Evolutionary conservation across 2,888 invertebrate genomes (phyloP).

Genomic region (Yponomeuta malinellus): DNA sequence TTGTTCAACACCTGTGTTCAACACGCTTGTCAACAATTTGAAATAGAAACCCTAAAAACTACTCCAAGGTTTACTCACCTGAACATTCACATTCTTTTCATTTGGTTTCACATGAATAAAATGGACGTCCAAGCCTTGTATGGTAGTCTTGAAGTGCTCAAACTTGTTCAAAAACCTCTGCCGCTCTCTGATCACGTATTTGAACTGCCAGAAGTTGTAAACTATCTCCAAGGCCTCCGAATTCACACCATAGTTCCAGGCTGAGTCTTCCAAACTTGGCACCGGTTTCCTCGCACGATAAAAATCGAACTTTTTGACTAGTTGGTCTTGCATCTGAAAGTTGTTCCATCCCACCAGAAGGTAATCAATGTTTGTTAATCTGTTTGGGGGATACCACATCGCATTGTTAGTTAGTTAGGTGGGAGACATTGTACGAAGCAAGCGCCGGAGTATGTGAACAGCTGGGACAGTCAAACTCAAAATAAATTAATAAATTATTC

Average conservation of each 20-base stretch:
- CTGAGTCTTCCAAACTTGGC: slow-evolving; percentile 72
- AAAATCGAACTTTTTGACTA: slow-evolving; percentile 68
- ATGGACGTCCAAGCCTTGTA: slow-evolving; percentile 84
- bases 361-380: too few species aligned
- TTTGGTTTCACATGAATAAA: slow-evolving; percentile 82
- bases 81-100: slow-evolving; percentile 16
- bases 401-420: too few species aligned
- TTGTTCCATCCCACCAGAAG: too few species aligned
- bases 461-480: too few species aligned
- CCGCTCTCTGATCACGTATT: slow-evolving; percentile 78
- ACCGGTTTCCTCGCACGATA: slow-evolving; percentile 48
- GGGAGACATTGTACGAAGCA: too few species aligned
- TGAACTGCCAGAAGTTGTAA: slow-evolving; percentile 84
- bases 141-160: slow-evolving; percentile 83
- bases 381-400: too few species aligned
- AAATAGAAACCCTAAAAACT: neutral
- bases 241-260: slow-evolving; percentile 89
- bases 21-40: too few species aligned
- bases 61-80: neutral
- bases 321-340: slow-evolving; percentile 70
- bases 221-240: slow-evolving; percentile 79
- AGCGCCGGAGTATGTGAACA: too few species aligned
- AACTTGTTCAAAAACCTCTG: slow-evolving; percentile 81
- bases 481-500: too few species aligned
- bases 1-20: too few species aligned